Percentiles rank a stretch among this genome's conserved stretches.
Evolutionary conservation across 2,797 vertebrate genomes (phyloP).

Genomic region (Thalassophryne amazonica): DNA sequence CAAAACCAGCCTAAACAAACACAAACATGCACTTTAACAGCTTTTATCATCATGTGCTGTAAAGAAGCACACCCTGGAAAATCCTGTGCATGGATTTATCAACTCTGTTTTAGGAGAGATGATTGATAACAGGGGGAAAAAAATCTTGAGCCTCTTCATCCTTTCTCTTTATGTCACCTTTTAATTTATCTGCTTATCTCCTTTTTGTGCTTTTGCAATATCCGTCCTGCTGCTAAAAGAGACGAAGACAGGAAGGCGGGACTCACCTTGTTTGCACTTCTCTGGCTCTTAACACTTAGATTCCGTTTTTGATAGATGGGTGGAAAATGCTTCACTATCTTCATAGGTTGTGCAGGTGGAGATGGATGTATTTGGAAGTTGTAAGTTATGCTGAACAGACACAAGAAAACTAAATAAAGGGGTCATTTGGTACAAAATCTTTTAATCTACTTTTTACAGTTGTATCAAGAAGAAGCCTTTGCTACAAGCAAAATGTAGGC

Average conservation of each 20-base stretch:
- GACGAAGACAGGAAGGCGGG: slow-evolving; percentile 40
- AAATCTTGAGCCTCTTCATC: slow-evolving; percentile 18
- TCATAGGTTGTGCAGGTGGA: slow-evolving; percentile 16
- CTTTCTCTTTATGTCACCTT: slow-evolving; percentile 45
- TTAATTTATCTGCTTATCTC: slow-evolving; percentile 42
- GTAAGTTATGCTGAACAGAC: too few relatives aligned
- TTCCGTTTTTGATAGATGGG: slow-evolving; percentile 55
- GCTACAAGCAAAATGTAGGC: too few relatives aligned
- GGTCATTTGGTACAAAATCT: too few relatives aligned
- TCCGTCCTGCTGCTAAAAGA: slow-evolving; percentile 49
- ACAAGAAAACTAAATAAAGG: too few relatives aligned
- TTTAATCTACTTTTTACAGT: too few relatives aligned
- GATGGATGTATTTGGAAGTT: slow-evolving; percentile 44
- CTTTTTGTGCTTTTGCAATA: slow-evolving; percentile 52
- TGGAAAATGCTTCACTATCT: slow-evolving; percentile 55
- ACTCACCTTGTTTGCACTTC: slow-evolving; percentile 61
- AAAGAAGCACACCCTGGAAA: slow-evolving; percentile 10
- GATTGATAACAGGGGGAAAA: slow-evolving; percentile 25
- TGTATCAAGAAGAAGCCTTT: too few relatives aligned
- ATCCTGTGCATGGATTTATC: too few relatives aligned
- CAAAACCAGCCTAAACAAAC: too few relatives aligned
- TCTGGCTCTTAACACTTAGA: slow-evolving; percentile 27
- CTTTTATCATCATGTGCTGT: not conserved
- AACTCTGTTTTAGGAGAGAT: slow-evolving; percentile 34
- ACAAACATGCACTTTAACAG: not conserved